Evolutionary conservation across 2,888 invertebrate genomes (phyloP).

Genomic region (Catocala nupta): DNA sequence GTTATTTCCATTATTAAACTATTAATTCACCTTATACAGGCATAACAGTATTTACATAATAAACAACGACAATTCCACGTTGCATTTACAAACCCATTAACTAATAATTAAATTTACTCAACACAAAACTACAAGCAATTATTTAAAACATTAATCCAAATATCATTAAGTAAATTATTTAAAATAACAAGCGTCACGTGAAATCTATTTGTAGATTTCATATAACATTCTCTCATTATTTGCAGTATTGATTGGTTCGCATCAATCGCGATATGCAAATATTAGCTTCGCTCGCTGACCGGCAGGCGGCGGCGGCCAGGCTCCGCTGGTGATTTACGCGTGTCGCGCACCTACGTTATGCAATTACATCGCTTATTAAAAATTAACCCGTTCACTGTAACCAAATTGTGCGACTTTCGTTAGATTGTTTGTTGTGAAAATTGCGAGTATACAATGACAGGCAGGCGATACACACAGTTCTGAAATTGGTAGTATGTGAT

Average conservation of each 20-base stretch:
- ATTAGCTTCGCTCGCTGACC: constrained; percentile 79
- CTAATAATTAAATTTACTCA: constrained; percentile 25
- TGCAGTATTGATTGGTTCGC: constrained; percentile 85
- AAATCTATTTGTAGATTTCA: constrained; percentile 78
- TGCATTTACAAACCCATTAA: constrained; percentile 12
- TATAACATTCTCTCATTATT: constrained; percentile 83
- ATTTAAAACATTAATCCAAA: constrained; percentile 31
- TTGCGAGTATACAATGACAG: constrained; percentile 21
- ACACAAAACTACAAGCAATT: constrained; percentile 15
- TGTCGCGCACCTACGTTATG: constrained; percentile 79
- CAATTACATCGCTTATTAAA: constrained; percentile 85
- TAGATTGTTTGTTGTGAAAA: constrained; percentile 31
- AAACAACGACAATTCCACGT: constrained; percentile 1
- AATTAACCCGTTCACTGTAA: constrained; percentile 66
- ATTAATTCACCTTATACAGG: not conserved
- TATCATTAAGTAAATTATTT: constrained; percentile 53
- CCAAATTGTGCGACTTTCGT: constrained; percentile 34
- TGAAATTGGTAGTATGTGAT: constrained; percentile 7
- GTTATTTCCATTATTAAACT: not conserved
- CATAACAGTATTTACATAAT: not conserved
- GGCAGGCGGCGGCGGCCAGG: constrained; percentile 54
- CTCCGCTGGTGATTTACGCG: constrained; percentile 71
- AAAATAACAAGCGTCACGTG: constrained; percentile 59
- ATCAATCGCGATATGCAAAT: constrained; percentile 87
- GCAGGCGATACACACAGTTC: constrained; percentile 13